Conservation (phyloP, 2,888 invertebrate species). For the Drosophila multiciliata region DNA sequence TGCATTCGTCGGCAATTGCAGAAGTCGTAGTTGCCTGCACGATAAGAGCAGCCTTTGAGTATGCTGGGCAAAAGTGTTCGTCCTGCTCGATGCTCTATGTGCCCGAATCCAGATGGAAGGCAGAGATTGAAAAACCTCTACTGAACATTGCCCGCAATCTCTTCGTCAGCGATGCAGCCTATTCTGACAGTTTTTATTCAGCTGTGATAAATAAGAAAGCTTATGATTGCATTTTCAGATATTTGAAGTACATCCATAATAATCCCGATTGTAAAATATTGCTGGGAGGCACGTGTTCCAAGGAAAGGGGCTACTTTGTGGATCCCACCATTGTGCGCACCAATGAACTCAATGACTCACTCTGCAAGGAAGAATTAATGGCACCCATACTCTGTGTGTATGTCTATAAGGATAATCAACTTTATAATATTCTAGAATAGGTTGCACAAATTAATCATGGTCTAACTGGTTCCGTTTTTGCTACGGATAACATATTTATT, state of each 20-base stretch:
- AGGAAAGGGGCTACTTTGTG: conserved; percentile 94
- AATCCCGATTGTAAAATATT: conserved; percentile 86
- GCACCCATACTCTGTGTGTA: conserved; percentile 96
- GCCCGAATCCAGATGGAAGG: conserved; percentile 92
- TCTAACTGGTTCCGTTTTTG: conserved; percentile 96
- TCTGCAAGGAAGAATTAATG: conserved; percentile 97
- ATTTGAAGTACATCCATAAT: conserved; percentile 91
- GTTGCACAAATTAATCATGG: conserved; percentile 93
- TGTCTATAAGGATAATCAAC: conserved; percentile 92
- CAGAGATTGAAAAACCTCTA: conserved; percentile 86
- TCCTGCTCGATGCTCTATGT: conserved; percentile 98
- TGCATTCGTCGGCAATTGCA: conserved; percentile 95
- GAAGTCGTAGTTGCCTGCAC: conserved; percentile 92
- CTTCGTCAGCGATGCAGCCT: conserved; percentile 93
- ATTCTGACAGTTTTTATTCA: conserved; percentile 92
- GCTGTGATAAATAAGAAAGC: conserved; percentile 98
- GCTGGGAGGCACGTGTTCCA: conserved; percentile 94
- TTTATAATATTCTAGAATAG: conserved; percentile 88
- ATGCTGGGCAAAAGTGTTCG: conserved; percentile 98
- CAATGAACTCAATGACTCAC: conserved; percentile 91
- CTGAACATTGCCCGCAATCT: conserved; percentile 89
- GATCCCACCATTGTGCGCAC: conserved; percentile 96
- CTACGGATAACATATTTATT: conserved; percentile 91
- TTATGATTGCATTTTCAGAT: conserved; percentile 92
- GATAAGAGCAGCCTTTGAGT: conserved; percentile 97